Conservation (phyloP, 2,888 invertebrate genomes). For the Entomobrya multifasciata region DNA sequence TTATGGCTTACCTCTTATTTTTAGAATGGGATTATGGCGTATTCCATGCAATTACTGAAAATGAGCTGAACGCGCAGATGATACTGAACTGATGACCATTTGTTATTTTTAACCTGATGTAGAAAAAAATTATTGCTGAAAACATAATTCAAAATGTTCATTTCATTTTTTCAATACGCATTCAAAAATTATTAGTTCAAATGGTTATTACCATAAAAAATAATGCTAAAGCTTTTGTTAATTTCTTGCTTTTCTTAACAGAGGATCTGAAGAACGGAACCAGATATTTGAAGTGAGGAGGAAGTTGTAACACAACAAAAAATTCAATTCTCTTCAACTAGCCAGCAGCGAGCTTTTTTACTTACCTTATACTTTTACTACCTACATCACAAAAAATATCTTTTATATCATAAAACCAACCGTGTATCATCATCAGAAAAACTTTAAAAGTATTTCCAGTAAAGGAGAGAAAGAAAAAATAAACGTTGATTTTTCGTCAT, state of each 20-base stretch:
- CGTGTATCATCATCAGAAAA: constrained; percentile 34
- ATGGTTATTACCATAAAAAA: no score
- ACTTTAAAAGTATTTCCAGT: not conserved
- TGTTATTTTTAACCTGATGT: no score
- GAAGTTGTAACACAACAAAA: not conserved
- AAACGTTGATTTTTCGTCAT: not conserved
- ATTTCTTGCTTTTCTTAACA: constrained; percentile 22
- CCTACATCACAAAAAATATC: constrained; percentile 21
- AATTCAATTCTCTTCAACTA: constrained; percentile 31
- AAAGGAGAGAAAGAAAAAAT: constrained; percentile 3
- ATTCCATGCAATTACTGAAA: no score
- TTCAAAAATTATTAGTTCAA: no score
- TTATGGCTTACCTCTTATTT: no score
- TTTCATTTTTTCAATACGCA: not conserved
- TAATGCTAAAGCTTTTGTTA: not conserved
- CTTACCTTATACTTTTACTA: constrained; percentile 52
- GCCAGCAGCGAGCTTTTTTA: constrained; percentile 62
- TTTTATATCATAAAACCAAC: constrained; percentile 40
- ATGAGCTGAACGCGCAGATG: not conserved
- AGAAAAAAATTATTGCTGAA: not conserved
- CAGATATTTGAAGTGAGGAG: not conserved
- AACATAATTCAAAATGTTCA: not conserved
- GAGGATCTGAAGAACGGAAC: constrained; percentile 36
- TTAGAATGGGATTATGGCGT: no score
- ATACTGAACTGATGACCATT: no score